Percentiles rank a stretch among this genome's conserved stretches.
phyloP scores from a whole-genome alignment of 2,888 invertebrate species.

The Limnephilus auricula region DNA sequence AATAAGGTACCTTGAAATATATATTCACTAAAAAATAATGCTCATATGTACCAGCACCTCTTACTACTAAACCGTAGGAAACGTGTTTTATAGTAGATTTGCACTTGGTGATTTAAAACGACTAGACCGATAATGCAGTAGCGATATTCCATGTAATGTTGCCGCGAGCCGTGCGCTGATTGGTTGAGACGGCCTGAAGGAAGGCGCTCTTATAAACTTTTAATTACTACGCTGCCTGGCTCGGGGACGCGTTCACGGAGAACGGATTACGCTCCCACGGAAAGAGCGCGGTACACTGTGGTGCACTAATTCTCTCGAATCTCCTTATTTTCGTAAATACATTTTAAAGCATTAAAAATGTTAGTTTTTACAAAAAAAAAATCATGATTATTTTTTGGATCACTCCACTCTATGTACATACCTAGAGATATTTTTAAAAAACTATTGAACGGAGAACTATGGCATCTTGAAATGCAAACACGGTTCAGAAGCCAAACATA shows the following conservation, averaged over 20 bases:
- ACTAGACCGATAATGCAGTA: slow-evolving; percentile 41
- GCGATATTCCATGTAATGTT: slow-evolving; percentile 13
- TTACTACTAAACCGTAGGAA: not conserved
- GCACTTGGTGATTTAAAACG: not conserved
- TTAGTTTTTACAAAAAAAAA: not conserved
- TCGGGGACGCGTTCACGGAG: slow-evolving; percentile 64
- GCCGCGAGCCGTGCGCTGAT: slow-evolving; percentile 50
- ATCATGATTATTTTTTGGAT: not conserved
- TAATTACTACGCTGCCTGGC: slow-evolving; percentile 61
- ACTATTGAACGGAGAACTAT: too few species aligned
- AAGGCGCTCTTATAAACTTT: slow-evolving; percentile 65
- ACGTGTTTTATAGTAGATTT: not conserved
- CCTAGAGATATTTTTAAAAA: too few species aligned
- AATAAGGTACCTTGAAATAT: too few species aligned
- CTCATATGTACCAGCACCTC: not conserved
- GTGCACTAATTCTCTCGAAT: not conserved
- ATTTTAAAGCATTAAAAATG: not conserved
- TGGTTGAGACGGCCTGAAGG: slow-evolving; percentile 54
- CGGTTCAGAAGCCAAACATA: too few species aligned
- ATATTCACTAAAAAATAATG: not conserved
- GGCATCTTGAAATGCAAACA: too few species aligned
- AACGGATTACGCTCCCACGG: slow-evolving; percentile 63
- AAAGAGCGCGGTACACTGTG: not conserved
- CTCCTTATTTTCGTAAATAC: not conserved
- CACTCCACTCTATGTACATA: not conserved